Evolutionary conservation across 1,140 invertebrate genomes (phyloP).

Genomic region (Cotesia chilonis): DNA sequence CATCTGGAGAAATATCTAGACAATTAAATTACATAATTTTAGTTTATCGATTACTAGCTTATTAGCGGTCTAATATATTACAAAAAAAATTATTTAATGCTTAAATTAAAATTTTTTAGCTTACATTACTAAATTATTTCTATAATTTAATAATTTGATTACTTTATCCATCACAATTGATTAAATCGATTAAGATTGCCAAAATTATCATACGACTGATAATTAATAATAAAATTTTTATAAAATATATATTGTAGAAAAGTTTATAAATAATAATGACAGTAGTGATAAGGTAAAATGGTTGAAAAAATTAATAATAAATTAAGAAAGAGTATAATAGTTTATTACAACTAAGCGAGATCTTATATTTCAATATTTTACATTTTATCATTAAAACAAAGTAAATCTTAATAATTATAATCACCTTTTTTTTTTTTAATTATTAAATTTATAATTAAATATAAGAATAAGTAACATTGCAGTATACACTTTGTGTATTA

Average conservation of each 20-base stretch:
- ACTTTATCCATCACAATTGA: neutral
- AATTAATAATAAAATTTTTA: conserved; percentile 8
- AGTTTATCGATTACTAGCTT: too few relatives aligned
- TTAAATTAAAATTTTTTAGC: neutral
- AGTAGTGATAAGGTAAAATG: neutral
- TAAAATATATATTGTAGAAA: neutral
- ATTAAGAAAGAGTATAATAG: conserved; percentile 10
- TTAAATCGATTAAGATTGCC: neutral
- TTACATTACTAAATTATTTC: neutral
- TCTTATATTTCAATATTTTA: conserved; percentile 41
- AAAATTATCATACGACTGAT: neutral
- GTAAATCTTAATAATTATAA: conserved; percentile 38
- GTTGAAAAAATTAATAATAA: conserved; percentile 12
- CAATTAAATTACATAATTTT: too few relatives aligned
- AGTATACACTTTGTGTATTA: conserved; percentile 39
- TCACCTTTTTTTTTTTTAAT: conserved; percentile 33
- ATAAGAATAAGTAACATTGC: conserved; percentile 41
- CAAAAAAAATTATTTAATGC: too few relatives aligned
- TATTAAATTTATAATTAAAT: conserved; percentile 26
- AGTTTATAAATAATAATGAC: too few relatives aligned
- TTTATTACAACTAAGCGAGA: conserved; percentile 39
- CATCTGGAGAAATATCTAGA: too few relatives aligned
- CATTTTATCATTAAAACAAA: conserved; percentile 39
- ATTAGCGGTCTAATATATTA: too few relatives aligned
- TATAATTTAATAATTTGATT: neutral